Percentiles rank a stretch among this genome's conserved stretches.
phyloP scores from a whole-genome alignment of 2,888 invertebrate species.

The Pristionchus maxplancki region DNA sequence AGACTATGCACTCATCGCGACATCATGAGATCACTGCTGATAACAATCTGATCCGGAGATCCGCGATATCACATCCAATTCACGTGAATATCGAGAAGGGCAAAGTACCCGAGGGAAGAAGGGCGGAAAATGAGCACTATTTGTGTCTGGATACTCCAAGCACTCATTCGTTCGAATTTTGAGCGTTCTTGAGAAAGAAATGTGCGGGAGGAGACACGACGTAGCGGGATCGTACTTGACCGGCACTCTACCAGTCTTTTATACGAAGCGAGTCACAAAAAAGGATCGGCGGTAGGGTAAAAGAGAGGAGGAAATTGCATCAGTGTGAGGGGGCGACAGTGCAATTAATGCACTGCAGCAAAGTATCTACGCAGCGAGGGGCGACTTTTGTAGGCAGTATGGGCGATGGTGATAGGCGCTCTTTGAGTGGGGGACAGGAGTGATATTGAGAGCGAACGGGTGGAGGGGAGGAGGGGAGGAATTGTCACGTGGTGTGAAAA shows the following conservation, averaged over 20 bases:
- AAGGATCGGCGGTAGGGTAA: neutral
- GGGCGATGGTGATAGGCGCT: neutral
- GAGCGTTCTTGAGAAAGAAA: neutral
- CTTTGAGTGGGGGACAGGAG: neutral
- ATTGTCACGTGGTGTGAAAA: slow-evolving; percentile 7
- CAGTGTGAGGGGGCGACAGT: neutral
- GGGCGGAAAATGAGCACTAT: neutral
- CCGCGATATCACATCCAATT: neutral
- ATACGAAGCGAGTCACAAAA: neutral
- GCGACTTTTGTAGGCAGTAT: neutral
- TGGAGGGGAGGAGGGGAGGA: neutral
- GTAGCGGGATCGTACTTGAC: neutral
- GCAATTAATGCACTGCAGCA: slow-evolving; percentile 7
- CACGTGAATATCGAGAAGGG: neutral
- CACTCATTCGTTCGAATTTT: no score
- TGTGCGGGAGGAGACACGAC: neutral
- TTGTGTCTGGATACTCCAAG: neutral
- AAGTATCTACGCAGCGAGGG: neutral
- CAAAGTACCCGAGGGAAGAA: neutral
- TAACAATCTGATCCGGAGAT: slow-evolving; percentile 3
- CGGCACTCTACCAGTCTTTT: neutral
- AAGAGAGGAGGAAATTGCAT: neutral
- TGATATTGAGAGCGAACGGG: neutral
- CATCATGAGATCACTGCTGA: neutral
- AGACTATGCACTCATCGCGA: neutral